Base-by-base conservation (phyloP, 1,140 invertebrate species). In the Hypsibius dujardini region DNA sequence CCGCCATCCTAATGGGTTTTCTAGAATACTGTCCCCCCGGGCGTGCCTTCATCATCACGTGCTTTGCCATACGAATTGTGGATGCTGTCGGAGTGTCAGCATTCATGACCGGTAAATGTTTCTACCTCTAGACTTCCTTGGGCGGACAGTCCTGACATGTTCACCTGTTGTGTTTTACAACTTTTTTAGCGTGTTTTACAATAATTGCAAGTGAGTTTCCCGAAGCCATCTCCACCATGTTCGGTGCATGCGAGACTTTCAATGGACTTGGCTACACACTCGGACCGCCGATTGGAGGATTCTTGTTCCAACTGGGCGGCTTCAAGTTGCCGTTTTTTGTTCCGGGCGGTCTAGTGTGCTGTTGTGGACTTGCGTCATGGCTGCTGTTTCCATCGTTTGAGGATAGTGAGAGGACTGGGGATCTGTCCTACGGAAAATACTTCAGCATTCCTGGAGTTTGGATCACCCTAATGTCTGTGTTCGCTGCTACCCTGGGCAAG, bases 171-270 rank as follows among this genome's bases (percentile, higher is more conserved):
- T 28, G 28, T 28, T 28, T 28, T 28, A 28, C 28, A 28, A 28
- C 28, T 28, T 28, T 28, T 28, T 67, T 42, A 67, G 62, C 91
- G 1, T 87, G 87, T 74, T 95, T 94, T 80, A 89, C 91, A 1
- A 91, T 95, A 70, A 89, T 93, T 67, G 90, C 92, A n/a, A 88
- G 88, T 78, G 89, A 92, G 80, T 95, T 95, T 82, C 90, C 91
- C 0, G 83, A 90, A 71, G 87, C 89, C 76, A 87, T 95, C 0
- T 88, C 90, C 0, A 90, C 88, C 1, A 90, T 90, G 74, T 92
- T 95, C 82, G 90, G 62, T 7, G 62, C 62, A 12, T 67, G 62
- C 45, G 62, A 67, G 62, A 67, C 62, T 3, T 79, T 77, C 47
- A 76, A 74, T 73, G 78, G 78, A 1, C 69, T 79, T 3, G 78